Percentiles rank a stretch among this genome's conserved stretches.
Conservation (phyloP, 2,888 invertebrate species). For the Trisateles emortualis region DNA sequence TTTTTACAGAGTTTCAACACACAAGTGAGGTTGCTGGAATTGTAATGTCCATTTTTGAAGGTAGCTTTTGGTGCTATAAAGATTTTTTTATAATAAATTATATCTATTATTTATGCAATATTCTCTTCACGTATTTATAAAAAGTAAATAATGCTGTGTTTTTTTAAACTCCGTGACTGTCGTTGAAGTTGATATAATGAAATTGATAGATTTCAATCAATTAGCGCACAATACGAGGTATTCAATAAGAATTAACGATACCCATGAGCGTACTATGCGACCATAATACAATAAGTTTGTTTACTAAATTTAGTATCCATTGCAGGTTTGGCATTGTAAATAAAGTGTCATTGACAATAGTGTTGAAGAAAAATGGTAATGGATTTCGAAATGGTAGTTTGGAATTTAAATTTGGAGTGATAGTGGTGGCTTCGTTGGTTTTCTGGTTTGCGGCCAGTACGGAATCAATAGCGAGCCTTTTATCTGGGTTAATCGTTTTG, state of each 20-base stretch:
- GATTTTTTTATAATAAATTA: too few relatives aligned
- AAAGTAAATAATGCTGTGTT: not conserved
- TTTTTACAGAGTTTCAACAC: too few relatives aligned
- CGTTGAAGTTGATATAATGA: slow-evolving; percentile 29
- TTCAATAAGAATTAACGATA: slow-evolving; percentile 65
- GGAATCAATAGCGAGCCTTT: slow-evolving; percentile 56
- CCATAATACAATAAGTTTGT: slow-evolving; percentile 3
- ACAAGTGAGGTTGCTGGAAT: too few relatives aligned
- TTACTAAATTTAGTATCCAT: slow-evolving; percentile 15
- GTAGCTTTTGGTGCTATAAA: too few relatives aligned
- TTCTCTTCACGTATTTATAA: too few relatives aligned
- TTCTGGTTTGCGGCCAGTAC: slow-evolving; percentile 56
- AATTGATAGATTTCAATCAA: slow-evolving; percentile 60
- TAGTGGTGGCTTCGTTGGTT: slow-evolving; percentile 39
- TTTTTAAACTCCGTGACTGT: slow-evolving; percentile 10
- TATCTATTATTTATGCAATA: too few relatives aligned
- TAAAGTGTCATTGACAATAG: not conserved
- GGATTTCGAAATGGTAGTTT: slow-evolving; percentile 17
- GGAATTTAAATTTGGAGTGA: slow-evolving; percentile 21
- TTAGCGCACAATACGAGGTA: slow-evolving; percentile 60
- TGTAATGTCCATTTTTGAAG: too few relatives aligned
- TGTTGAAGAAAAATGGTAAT: slow-evolving; percentile 17
- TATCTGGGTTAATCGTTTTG: slow-evolving; percentile 66
- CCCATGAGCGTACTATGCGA: slow-evolving; percentile 12
- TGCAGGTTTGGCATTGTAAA: slow-evolving; percentile 5